Evolutionary conservation across 1,140 invertebrate genomes (phyloP).

Genomic region (Diploscapter pachys): DNA sequence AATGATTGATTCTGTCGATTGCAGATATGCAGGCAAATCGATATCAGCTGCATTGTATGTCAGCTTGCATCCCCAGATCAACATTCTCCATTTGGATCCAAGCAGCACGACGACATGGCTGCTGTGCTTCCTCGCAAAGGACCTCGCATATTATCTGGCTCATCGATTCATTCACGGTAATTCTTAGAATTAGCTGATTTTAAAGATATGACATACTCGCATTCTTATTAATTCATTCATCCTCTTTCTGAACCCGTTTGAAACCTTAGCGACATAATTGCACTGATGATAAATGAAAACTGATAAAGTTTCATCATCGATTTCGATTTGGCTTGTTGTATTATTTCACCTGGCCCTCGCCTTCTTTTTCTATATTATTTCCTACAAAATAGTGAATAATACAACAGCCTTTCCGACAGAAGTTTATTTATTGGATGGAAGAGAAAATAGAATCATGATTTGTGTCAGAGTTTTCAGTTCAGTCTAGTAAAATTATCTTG

Average conservation of each 20-base stretch:
- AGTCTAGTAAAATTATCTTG: conserved; percentile 14
- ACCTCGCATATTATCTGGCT: conserved; percentile 61
- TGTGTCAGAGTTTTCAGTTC: background rate
- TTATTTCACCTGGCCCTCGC: too few relatives aligned
- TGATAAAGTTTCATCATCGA: too few relatives aligned
- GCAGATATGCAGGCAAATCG: too few relatives aligned
- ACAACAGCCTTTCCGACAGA: background rate
- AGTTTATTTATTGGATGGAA: background rate
- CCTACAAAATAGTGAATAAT: background rate
- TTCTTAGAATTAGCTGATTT: conserved; percentile 58
- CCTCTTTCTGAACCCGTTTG: too few relatives aligned
- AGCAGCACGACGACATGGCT: conserved; percentile 39
- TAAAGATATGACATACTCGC: conserved; percentile 14
- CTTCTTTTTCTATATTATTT: too few relatives aligned
- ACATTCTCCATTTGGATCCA: conserved; percentile 12
- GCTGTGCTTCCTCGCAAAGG: conserved; percentile 44
- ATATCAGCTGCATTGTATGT: conserved; percentile 33
- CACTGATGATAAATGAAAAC: too few relatives aligned
- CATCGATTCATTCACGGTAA: conserved; percentile 62
- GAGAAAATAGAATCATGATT: background rate
- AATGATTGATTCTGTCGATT: too few relatives aligned
- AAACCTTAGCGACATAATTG: too few relatives aligned
- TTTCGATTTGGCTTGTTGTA: too few relatives aligned
- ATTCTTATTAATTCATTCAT: conserved; percentile 39
- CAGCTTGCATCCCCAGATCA: background rate